Base-by-base conservation (phyloP, 2,113 vertebrate genomes). In the Grammomys dolichurus region DNA sequence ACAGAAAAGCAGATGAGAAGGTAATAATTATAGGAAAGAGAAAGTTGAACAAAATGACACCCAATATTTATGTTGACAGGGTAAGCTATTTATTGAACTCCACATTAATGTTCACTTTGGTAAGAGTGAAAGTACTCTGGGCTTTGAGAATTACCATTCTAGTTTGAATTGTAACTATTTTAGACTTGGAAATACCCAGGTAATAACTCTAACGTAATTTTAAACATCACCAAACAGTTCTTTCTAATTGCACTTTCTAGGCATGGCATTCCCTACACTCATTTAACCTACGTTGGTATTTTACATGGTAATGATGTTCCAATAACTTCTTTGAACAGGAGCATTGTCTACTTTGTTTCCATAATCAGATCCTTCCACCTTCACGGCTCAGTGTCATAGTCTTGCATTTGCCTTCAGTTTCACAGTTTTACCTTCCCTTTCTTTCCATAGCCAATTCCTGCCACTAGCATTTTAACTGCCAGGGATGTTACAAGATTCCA, bases 321-420 rank as follows among this genome's bases (percentile, higher is more conserved):
- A 93, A 70, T 72, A 95, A 91, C 13, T 80, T 1, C 17, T 91
- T 40, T 73, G 58, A 96, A 91, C 85, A n/a, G 46, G 72, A 96
- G 16, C 26, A 4, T 82, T 85, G 33, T 94, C 24, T 91, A 12
- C 82, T 70, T 54, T 12, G 2, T 12, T 3, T 63, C 1, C 0
- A 88, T 3, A 5, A 96, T 97, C 60, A 65, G n/a, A 90, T 96
- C 97, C 60, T 98, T 93, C 54, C 70, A 89, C 65, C 81, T 96
- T 95, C 96, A 95, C 63, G 60, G 17, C 12, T 92, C 60, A 36
- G 26, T 78, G 36, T 86, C 97, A 85, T 98, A 97, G 98, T 98
- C 97, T 99, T 98, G 82, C 63, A 87, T 96, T 96, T 97, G 70
- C 95, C 97, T 98, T 98, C 96, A 63, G 92, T 97, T 97, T 98